Conservation (phyloP, 2,113 vertebrate genomes). For the Sminthopsis crassicaudata region DNA sequence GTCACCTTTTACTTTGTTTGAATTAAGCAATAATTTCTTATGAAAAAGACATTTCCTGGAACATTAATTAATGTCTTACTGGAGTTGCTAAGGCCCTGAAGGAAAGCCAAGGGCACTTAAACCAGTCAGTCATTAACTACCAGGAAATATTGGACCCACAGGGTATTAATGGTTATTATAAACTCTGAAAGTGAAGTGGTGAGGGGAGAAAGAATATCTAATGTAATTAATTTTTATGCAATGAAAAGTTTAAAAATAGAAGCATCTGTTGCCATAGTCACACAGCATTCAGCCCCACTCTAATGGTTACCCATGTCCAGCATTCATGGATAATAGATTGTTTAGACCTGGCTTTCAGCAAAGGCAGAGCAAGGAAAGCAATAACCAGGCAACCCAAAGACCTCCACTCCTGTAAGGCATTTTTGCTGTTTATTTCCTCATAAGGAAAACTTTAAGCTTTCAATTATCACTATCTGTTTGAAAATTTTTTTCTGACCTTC, state of each 20-base stretch:
- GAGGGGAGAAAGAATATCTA: neutral
- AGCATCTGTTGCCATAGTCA: neutral
- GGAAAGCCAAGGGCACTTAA: neutral
- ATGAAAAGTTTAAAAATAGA: conserved; percentile 1
- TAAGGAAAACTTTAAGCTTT: neutral
- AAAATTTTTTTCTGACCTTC: neutral
- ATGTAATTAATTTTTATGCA: conserved; percentile 4
- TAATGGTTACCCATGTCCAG: neutral
- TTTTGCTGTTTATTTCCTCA: neutral
- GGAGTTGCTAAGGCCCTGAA: neutral
- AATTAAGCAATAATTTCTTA: neutral
- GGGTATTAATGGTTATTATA: neutral
- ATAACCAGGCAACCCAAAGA: neutral
- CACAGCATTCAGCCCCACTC: neutral
- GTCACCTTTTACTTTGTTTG: neutral
- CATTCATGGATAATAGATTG: neutral
- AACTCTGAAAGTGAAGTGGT: neutral
- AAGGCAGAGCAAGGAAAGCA: neutral
- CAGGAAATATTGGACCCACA: conserved; percentile 1
- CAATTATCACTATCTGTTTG: neutral
- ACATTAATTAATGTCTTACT: neutral
- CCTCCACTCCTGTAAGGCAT: neutral
- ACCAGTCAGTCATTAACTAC: neutral
- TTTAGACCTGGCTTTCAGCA: neutral
- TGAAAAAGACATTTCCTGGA: neutral